Conservation (phyloP, 2,113 vertebrate genomes). For the Notechis scutatus region DNA sequence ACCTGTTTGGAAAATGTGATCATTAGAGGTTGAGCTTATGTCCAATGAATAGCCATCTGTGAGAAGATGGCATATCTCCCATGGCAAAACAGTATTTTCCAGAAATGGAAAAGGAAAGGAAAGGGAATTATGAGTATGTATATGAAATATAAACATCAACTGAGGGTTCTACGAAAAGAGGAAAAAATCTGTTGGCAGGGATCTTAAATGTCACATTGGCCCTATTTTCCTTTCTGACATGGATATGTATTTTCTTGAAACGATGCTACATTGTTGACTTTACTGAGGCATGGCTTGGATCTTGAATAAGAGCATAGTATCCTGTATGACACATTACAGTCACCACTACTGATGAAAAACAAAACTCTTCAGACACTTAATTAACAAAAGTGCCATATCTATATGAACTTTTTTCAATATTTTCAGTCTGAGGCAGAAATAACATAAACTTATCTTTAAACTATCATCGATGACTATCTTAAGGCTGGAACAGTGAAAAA, state of each 20-base stretch:
- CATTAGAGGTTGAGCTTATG: conserved; percentile 47
- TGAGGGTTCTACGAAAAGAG: conserved; percentile 34
- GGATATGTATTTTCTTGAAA: neutral
- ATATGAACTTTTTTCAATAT: neutral
- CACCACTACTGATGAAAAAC: neutral
- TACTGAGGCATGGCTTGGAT: neutral
- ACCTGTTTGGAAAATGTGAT: conserved; percentile 62
- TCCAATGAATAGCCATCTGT: conserved; percentile 52
- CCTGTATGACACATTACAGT: neutral
- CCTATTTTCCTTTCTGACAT: neutral
- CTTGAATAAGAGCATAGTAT: neutral
- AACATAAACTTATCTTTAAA: neutral
- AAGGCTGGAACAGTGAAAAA: neutral
- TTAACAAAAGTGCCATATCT: neutral
- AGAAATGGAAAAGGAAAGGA: conserved; percentile 21
- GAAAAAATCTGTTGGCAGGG: neutral
- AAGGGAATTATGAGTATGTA: conserved; percentile 40
- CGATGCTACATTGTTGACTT: neutral
- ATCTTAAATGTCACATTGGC: neutral
- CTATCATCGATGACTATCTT: neutral
- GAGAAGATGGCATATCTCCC: conserved; percentile 46
- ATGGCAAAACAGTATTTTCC: conserved; percentile 52
- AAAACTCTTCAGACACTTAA: neutral
- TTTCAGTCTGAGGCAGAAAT: neutral
- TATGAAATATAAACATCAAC: conserved; percentile 29